Conservation (phyloP, 2,888 invertebrate species). For the Parnassius apollo region DNA sequence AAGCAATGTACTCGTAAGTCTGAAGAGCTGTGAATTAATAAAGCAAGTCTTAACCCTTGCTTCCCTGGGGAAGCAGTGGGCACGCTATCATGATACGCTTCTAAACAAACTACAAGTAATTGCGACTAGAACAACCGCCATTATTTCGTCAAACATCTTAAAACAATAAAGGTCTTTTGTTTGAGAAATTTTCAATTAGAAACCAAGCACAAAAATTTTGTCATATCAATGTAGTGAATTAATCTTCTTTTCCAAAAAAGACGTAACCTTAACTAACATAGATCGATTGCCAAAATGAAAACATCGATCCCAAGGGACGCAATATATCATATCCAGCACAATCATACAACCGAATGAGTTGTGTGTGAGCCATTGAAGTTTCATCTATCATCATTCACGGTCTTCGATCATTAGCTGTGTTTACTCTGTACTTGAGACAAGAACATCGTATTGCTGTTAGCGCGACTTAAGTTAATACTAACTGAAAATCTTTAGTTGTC, state of each 20-base stretch:
- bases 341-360: constrained; percentile 30
- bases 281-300: constrained; percentile 33
- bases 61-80: constrained; percentile 61
- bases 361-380: constrained; percentile 70
- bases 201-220: no score
- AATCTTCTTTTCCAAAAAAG: no score
- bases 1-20: constrained; percentile 44
- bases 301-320: constrained; percentile 27
- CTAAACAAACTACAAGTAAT: constrained; percentile 75
- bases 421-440: constrained; percentile 65
- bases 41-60: constrained; percentile 54
- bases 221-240: no score
- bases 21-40: constrained; percentile 68
- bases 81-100: constrained; percentile 67
- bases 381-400: constrained; percentile 75
- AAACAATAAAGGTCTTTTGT: constrained; percentile 41
- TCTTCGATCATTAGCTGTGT: constrained; percentile 76
- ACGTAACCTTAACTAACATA: constrained; percentile 35
- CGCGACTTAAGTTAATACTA: constrained; percentile 46
- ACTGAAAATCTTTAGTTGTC: constrained; percentile 12
- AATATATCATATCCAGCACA: constrained; percentile 50
- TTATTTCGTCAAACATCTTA: constrained; percentile 68
- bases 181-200: no score
- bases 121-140: constrained; percentile 68
- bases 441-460: constrained; percentile 76